A percentile compares a stretch with the other conserved stretches of the same genome.
Evolutionary conservation across 2,113 vertebrate species (phyloP).

Genomic region (Capreolus pygargus): DNA sequence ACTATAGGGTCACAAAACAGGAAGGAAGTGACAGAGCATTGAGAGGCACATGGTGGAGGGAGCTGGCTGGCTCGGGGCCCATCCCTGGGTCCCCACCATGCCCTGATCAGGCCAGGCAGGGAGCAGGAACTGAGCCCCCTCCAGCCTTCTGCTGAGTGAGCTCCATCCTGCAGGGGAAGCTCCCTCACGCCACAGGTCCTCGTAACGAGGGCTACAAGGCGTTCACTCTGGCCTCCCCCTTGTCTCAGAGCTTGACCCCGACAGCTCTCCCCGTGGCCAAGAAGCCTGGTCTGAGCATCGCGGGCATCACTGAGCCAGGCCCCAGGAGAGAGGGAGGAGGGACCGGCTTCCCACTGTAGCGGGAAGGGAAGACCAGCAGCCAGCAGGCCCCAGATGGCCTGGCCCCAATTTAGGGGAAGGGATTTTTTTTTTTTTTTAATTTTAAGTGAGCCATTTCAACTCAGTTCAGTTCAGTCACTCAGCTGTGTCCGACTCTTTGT

Average conservation of each 20-base stretch:
- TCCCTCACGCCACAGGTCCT: neutral
- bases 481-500: neutral
- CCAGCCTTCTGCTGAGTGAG: neutral
- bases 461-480: neutral
- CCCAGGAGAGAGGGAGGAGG: neutral
- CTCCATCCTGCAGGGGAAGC: neutral
- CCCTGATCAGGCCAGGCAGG: neutral
- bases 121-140: too few relatives aligned
- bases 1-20: neutral
- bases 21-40: neutral
- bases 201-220: neutral
- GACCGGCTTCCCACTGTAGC: neutral
- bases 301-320: neutral
- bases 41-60: neutral
- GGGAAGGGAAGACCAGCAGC: neutral
- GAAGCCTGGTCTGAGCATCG: neutral
- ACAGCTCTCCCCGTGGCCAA: neutral
- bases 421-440: neutral
- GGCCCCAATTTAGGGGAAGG: neutral
- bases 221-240: neutral
- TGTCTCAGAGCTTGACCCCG: neutral
- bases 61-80: neutral
- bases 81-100: neutral
- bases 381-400: neutral
- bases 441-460: neutral